Evolutionary conservation across 2,888 invertebrate genomes (phyloP), one percentile per base, ranked within the genome.

Genomic region (Ophonus ardosiacus): DNA sequence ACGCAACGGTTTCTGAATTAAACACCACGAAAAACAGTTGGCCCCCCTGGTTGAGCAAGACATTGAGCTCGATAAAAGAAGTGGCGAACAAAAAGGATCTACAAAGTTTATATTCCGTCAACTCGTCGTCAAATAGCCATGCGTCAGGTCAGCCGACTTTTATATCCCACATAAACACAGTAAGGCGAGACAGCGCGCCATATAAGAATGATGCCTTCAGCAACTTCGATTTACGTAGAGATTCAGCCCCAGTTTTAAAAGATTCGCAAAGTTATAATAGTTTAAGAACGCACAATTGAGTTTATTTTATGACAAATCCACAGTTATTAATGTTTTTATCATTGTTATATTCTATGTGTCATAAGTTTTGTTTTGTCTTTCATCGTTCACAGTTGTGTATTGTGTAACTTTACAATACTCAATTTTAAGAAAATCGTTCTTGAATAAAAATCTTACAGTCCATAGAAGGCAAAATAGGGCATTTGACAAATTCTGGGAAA

Each of bases 11-110:
- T 74, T 94, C 95, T 84, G 98, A 98, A 90, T 92, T 96, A 86
- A 95, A 95, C 89, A 91, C 92, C 86, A 93, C 94, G 4, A 94
- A 94, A 87, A 95, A 94, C 89, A 94, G 94, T 21, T 98, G 98
- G 95, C 95, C 98, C 31, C 97, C 97, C 0, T 99, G 99, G 99
- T 93, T 99, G 81, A 97, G 97, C 87, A 98, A 98, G 91, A 98
- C 98, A 0, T 93, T 99, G 90, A 95, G 93, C 88, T 95, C 95
- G 43, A 95, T 95, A 88, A 95, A 95, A 91, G 95, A 95, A 88
- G 95, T 94, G 5, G 93, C 95, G 10, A 95, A 95, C 88, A 95
- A 94, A 86, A 91, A 91, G 85, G 91, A 91, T 83, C 90, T 91
- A 0, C 87, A 88, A 0, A 88, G 89, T 21, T 86, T 82, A 21